Evolutionary conservation across 2,888 invertebrate genomes (phyloP), one percentile per base, ranked within the genome.

Genomic region (Drosophila heteroneura): DNA sequence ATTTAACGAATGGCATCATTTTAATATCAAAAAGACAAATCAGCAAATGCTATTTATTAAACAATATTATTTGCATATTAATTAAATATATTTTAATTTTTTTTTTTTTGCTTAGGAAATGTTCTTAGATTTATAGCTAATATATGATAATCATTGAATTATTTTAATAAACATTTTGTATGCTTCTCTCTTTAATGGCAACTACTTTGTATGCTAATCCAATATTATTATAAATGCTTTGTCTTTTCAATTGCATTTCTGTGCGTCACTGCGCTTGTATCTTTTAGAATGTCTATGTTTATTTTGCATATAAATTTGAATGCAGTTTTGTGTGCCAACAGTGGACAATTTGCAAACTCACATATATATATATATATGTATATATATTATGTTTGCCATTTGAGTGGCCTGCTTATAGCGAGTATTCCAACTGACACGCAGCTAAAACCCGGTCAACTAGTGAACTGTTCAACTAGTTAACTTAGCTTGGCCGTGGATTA

Each of bases 271-370:
- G 79, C 64, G 65, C 70, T 67, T 68, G 51, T 65, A 65, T 75
- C 61, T 82, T 70, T 81, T 81, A 60, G 60, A 68, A 67, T 82
- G 63, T 78, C 47, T 64, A 33, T 74, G 67, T 79, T 73, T 70
- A 39, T 70, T 76, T 68, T 56, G 68, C 63, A 65, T 67, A 73
- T 71, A 66, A 72, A 85, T 81, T 85, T 77, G 68, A 77, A 85
- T 85, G 79, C 85, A 77, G 66, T 77, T 81, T 68, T 86, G 71
- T 82, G 77, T 83, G 82, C 70, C 81, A 75, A 74, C 74, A 84
- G 80, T 76, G 66, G 72, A 76, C 81, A 85, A 83, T 86, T 86
- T 79, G 70, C 79, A 72, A 79, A 76, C 62, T 79, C 19, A 22
- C 14, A 22, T 49, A n/a, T 59, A 63, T 47, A 66, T 44, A 35